Evolutionary conservation across 1,140 invertebrate species (phyloP), one percentile per base, ranked within the genome.

Genomic region (Bombus confusus): DNA sequence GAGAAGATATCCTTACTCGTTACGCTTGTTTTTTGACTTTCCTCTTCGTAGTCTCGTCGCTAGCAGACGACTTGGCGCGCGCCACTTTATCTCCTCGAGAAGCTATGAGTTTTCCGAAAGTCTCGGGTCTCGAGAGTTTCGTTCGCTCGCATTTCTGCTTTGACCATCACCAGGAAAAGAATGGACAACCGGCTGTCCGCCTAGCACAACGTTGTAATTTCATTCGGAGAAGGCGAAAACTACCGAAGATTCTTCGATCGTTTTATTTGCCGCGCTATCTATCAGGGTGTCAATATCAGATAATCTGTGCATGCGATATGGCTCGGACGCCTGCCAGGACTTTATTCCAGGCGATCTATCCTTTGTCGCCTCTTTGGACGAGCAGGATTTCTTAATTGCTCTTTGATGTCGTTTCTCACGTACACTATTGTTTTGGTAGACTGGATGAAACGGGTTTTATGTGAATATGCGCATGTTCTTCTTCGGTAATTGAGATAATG

Each of bases 41-140:
- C 12, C 80, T 80, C 41, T 34, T 79, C 59, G 62, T 59, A 34
- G 69, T 57, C 62, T 83, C 25, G 37, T 47, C 83, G 66, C 28
- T 18, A 34, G 59, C 79, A 83, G 85, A 88, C 64, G 39, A 88
- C 81, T 82, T 86, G 86, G 82, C 90, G 87, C 84, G 83, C 82
- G 87, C 71, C 80, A 69, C 62, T 84, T 90, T 64, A 72, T 41
- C 80, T 64, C 68, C 37, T 71, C 71, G 66, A 81, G 57, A 47
- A 89, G 72, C 69, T 80, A 64, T 18, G 34, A 68, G 5, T 18
- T 59, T 85, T 66, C 28, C 69, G 57, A 77, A 76, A 86, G 59
- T 34, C 59, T n/a, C 10, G n/a, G 10, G 9, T 41, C 59, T 37
- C 3, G 18, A 15, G 18, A 76, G 31, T 83, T 77, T 71, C 41